These are phyloP conservation scores for Coreius guichenoti DNA, from an alignment of 2,797 vertebrate genomes.

Conservation along the genomic window DNA sequence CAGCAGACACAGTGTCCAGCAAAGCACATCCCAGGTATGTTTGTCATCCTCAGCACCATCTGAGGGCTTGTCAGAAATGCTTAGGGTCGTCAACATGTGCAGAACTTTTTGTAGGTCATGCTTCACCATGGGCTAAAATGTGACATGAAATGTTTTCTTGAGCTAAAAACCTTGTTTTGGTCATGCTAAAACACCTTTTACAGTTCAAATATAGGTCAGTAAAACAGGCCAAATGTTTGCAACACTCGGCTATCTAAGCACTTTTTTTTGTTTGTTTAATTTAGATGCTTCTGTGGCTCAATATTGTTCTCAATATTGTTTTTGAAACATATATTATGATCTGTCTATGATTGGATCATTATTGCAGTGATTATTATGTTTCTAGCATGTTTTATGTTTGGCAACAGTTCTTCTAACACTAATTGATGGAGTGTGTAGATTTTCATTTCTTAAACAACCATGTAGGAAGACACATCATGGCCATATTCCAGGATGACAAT, in stretches of 20 bases:
- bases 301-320: not conserved
- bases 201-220: slow-evolving; percentile 11
- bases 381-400: no score
- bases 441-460: no score
- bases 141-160: slow-evolving; percentile 27
- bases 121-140: slow-evolving; percentile 25
- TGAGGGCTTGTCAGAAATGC: slow-evolving; percentile 17
- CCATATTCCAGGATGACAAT: no score
- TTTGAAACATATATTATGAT: no score
- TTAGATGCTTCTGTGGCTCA: not conserved
- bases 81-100: not conserved
- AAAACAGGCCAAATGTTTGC: not conserved
- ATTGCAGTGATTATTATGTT: no score
- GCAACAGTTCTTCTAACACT: no score
- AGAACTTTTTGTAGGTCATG: slow-evolving; percentile 38
- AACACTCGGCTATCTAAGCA: not conserved
- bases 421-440: no score
- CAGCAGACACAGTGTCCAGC: slow-evolving; percentile 97
- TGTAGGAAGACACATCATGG: no score
- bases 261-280: not conserved
- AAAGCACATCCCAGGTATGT: slow-evolving; percentile 96
- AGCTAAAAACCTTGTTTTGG: slow-evolving; percentile 20
- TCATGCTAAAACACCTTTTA: slow-evolving; percentile 15
- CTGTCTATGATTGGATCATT: no score
- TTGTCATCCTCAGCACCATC: slow-evolving; percentile 30